Base-by-base conservation (phyloP, 1,140 invertebrate species). In the Zaprionus ghesquierei region DNA sequence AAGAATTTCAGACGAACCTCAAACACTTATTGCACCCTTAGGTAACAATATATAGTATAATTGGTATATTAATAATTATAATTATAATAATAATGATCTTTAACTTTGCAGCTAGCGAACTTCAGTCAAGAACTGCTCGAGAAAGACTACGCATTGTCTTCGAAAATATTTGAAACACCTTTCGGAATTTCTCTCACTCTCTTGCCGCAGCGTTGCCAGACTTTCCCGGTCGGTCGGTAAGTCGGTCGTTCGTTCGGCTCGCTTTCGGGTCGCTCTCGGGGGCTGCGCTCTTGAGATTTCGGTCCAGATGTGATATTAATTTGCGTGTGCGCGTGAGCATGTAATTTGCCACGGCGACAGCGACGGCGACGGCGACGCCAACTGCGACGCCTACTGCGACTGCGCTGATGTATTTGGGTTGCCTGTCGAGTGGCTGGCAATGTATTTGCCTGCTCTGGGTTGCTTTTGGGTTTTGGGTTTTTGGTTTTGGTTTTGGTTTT, bases 231-330 rank as follows among this genome's bases (percentile, higher is more conserved):
- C 10, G 5, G 9, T 33, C 31, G 31, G 29, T n/a, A n/a, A n/a
- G n/a, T n/a, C n/a, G n/a, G n/a, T n/a, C n/a, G n/a, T n/a, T n/a
- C n/a, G n/a, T n/a, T n/a, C n/a, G n/a, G n/a, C n/a, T n/a, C n/a
- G n/a, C 29, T 29, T 4, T 20, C 6, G 29, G 2, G n/a, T n/a
- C n/a, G n/a, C n/a, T n/a, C n/a, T n/a, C n/a, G n/a, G n/a, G n/a
- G n/a, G n/a, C n/a, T n/a, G n/a, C n/a, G n/a, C 51, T 35, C 33
- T 49, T 38, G 13, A 33, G 27, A 64, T 65, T 87, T 87, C 75
- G 58, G 61, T 77, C 82, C 89, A 91, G 89, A 91, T 91, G 89
- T 81, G 85, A 87, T 89, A 91, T 91, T 91, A 89, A 91, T 91
- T 91, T 91, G 79, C 80, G 79, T 91, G 89, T 90, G 81, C 82